Evolutionary conservation across 2,113 vertebrate genomes (phyloP), one percentile per base, ranked within the genome.

Genomic region (Amblyornis subalaris): DNA sequence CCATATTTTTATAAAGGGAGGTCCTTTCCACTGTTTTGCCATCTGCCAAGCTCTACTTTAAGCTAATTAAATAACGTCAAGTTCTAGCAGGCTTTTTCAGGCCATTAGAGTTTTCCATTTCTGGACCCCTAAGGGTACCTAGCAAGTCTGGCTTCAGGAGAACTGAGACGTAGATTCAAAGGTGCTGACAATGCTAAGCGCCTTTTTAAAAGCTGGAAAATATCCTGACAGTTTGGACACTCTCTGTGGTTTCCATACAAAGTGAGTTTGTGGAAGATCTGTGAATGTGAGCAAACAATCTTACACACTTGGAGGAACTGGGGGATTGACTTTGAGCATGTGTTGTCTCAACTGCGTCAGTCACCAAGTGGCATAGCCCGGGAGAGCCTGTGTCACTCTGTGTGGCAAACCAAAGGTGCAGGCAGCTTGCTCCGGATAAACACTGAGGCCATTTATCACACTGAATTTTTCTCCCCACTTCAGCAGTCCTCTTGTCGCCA

Each of bases 1-100:
- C 85, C 69, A 12, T 95, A 90, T 93, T 97, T 95, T 96, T 85
- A 45, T 88, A 91, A 93, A 88, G 85, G 85, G 90, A 95, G 95
- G 79, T 93, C 79, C 83, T 95, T 92, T 91, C 82, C 88, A 85
- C 91, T 93, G 89, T 62, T 95, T 88, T 93, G 75, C 88, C 64
- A 81, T 92, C 92, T 96, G 88, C 90, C 95, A 95, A 90, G 65
- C 48, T 90, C 82, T 64, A 57, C 70, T 90, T 90, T 72, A 9
- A 71, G 47, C 86, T 90, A 95, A 90, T 93, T 93, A 75, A 91
- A 78, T 65, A 94, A 87, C 1, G 1, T 84, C 74, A 75, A 93
- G 76, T 94, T 90, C 83, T 70, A 95, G 66, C 65, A 95, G 76
- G 88, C 42, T 0, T 73, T 93, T 88, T 64, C 64, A 80, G 58